phyloP scores from a whole-genome alignment of 2,113 vertebrate genomes.

The Daboia siamensis region DNA sequence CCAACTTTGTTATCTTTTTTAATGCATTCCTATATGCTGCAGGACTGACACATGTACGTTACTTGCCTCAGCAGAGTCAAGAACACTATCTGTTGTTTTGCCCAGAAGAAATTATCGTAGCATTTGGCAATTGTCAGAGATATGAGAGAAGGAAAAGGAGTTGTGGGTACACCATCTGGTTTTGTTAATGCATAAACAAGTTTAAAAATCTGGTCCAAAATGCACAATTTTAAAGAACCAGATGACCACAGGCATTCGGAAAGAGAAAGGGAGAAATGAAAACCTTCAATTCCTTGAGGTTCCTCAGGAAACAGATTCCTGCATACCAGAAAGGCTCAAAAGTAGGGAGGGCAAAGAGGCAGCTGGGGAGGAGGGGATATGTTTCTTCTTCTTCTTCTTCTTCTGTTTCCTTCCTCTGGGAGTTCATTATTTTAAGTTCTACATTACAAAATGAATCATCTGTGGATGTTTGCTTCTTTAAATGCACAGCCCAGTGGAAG shows the following conservation, averaged over 20 bases:
- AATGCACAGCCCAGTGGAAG: neutral
- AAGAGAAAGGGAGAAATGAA: conserved; percentile 36
- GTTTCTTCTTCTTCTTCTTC: neutral
- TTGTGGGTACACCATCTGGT: conserved; percentile 73
- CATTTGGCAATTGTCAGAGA: conserved; percentile 20
- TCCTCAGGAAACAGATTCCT: conserved; percentile 60
- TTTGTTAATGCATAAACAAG: conserved; percentile 69
- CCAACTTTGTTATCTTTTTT: conserved; percentile 38
- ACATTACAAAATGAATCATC: conserved; percentile 16
- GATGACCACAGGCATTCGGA: conserved; percentile 70
- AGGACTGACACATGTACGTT: conserved; percentile 11
- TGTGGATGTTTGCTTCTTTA: neutral
- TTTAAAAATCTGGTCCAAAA: conserved; percentile 72
- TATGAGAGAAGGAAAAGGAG: conserved; percentile 16
- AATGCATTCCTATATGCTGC: conserved; percentile 11
- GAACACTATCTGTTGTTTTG: conserved; percentile 31
- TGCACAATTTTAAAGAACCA: conserved; percentile 57
- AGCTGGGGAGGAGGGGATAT: neutral
- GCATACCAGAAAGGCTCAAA: conserved; percentile 24
- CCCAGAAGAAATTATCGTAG: conserved; percentile 34
- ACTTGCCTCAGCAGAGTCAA: conserved; percentile 37
- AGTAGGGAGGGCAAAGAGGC: neutral
- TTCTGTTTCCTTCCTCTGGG: conserved; percentile 28
- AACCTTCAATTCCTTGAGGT: conserved; percentile 57
- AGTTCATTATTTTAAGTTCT: conserved; percentile 5